phyloP scores from a whole-genome alignment of 2,113 vertebrate genomes.

The Ifrita kowaldi region DNA sequence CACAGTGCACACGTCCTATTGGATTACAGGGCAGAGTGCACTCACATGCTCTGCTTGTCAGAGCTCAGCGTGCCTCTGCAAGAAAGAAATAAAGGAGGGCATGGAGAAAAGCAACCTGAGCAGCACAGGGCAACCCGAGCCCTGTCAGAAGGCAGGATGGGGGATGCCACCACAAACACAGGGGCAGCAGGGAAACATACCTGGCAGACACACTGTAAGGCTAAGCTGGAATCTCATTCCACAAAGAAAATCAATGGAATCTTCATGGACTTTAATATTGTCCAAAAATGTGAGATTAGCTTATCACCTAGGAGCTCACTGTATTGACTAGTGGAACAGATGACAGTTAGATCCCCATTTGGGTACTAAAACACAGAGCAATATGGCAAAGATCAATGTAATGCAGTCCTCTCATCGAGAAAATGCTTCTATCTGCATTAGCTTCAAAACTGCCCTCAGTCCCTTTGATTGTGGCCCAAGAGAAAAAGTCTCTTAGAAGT shows the following conservation, averaged over 20 bases:
- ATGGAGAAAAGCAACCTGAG: neutral
- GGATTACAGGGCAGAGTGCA: conserved; percentile 50
- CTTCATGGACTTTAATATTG: neutral
- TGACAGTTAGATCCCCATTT: neutral
- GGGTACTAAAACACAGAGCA: neutral
- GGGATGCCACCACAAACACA: neutral
- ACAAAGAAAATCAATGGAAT: neutral
- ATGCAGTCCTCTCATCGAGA: neutral
- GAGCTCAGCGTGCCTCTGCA: neutral
- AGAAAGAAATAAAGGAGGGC: neutral
- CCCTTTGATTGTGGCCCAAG: neutral
- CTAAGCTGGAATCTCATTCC: neutral
- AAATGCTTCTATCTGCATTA: neutral
- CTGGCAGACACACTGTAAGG: neutral
- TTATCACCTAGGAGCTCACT: neutral
- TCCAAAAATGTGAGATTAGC: neutral
- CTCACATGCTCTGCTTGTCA: neutral
- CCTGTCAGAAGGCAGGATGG: neutral
- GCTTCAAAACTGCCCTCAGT: neutral
- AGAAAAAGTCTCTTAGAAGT: neutral
- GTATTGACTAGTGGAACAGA: neutral
- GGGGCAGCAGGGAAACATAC: neutral
- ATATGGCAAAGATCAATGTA: neutral
- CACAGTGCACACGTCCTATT: conserved; percentile 52
- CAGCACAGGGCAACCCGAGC: neutral